Conservation (phyloP, 2,888 invertebrate species). For the Apamea sordens region DNA sequence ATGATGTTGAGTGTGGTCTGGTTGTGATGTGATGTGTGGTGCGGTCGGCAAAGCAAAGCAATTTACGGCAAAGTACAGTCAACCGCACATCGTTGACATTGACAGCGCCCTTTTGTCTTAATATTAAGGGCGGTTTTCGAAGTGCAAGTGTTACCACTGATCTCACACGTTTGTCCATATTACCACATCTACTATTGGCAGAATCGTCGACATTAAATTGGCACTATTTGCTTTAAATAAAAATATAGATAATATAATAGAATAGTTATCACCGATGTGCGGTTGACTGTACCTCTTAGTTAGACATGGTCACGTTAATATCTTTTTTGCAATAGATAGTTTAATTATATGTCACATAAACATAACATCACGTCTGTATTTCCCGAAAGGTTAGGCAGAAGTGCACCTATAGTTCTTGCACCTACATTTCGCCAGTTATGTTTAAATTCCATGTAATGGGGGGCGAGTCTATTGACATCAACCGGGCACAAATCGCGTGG, state of each 20-base stretch:
- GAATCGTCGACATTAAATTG: neutral
- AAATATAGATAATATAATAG: too few relatives aligned
- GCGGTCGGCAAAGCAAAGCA: neutral
- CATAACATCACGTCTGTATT: neutral
- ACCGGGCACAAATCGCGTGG: neutral
- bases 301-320: too few relatives aligned
- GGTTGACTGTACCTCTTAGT: neutral
- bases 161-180: neutral
- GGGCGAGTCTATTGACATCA: neutral
- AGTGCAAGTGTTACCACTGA: neutral
- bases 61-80: neutral
- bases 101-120: neutral
- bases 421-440: neutral
- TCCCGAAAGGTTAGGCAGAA: neutral
- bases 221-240: neutral
- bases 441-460: neutral
- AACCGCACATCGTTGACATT: neutral
- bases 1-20: neutral
- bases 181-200: neutral
- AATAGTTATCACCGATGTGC: neutral
- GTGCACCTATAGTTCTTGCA: neutral
- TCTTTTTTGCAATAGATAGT: too few relatives aligned
- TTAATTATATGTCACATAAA: too few relatives aligned
- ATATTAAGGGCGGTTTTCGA: neutral
- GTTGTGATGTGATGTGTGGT: neutral